phyloP scores from a whole-genome alignment of 1,140 invertebrate species.

The Octopus bimaculoides region DNA sequence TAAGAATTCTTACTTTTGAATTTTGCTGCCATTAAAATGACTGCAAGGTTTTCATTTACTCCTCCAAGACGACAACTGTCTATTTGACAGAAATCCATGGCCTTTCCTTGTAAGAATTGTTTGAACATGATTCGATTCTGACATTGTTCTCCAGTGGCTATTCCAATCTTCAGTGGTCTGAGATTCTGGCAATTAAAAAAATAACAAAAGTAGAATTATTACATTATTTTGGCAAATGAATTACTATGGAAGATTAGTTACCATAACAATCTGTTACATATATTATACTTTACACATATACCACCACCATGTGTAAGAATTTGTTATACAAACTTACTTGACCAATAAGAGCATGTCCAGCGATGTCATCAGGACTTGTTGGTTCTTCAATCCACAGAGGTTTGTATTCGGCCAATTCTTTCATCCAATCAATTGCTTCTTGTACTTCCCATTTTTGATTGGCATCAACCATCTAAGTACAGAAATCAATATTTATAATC shows the following conservation, averaged over 20 bases:
- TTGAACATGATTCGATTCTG: constrained; percentile 90
- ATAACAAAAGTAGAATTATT: not conserved
- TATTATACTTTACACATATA: too few species aligned
- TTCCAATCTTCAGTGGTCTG: constrained; percentile 72
- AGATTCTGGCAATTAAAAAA: constrained; percentile 56
- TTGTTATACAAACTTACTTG: constrained; percentile 56
- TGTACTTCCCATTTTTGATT: constrained; percentile 89
- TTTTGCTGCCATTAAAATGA: constrained; percentile 82
- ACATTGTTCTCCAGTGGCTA: constrained; percentile 90
- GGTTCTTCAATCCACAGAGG: constrained; percentile 91
- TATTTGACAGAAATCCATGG: constrained; percentile 85
- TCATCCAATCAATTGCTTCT: constrained; percentile 84
- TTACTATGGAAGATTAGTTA: too few species aligned
- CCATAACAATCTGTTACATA: too few species aligned
- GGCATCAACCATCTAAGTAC: constrained; percentile 76
- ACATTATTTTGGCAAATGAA: too few species aligned
- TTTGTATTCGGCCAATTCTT: constrained; percentile 70
- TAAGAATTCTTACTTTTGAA: constrained; percentile 49
- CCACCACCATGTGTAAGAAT: not conserved
- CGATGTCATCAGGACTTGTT: constrained; percentile 85
- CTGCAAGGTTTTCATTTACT: constrained; percentile 81
- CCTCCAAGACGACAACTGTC: constrained; percentile 84
- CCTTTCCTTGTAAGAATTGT: constrained; percentile 77
- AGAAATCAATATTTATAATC: too few species aligned
- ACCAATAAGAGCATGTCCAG: constrained; percentile 77